Evolutionary conservation across 2,888 invertebrate species (phyloP).

Genomic region (Eledona agricola): DNA sequence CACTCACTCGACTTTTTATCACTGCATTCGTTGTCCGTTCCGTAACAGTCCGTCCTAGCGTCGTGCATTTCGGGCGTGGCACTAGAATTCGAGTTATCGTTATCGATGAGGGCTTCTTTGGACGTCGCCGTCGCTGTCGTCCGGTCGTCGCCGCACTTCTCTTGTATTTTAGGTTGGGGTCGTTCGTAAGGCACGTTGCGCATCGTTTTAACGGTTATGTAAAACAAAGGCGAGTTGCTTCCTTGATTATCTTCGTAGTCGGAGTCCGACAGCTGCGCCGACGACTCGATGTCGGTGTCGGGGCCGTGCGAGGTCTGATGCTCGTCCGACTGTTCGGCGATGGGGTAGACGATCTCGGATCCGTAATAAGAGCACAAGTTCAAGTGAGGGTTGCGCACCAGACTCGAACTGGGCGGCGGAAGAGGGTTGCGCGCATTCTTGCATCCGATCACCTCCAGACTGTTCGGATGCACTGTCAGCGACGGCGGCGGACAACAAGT

Average conservation of each 20-base stretch:
- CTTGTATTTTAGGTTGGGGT: conserved; percentile 42
- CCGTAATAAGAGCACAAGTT: conserved; percentile 72
- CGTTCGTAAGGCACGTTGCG: conserved; percentile 52
- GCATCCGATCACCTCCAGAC: conserved; percentile 79
- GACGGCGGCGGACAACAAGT: conserved; percentile 76
- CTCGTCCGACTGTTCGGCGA: conserved; percentile 85
- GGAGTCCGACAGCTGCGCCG: conserved; percentile 69
- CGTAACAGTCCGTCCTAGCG: conserved; percentile 56
- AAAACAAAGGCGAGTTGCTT: conserved; percentile 73
- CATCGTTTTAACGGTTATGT: conserved; percentile 50
- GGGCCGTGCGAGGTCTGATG: conserved; percentile 73
- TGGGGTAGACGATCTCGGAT: conserved; percentile 83
- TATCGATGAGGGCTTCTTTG: conserved; percentile 74
- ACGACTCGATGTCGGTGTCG: conserved; percentile 68
- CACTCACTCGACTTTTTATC: conserved; percentile 58
- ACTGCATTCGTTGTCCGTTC: conserved; percentile 58
- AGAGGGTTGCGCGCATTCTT: conserved; percentile 70
- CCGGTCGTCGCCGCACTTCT: conserved; percentile 71
- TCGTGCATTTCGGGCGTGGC: conserved; percentile 68
- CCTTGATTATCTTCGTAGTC: conserved; percentile 73
- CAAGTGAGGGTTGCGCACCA: conserved; percentile 75
- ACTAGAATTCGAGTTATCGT: conserved; percentile 69
- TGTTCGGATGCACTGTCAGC: conserved; percentile 82
- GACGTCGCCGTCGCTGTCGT: conserved; percentile 76
- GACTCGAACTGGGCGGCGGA: conserved; percentile 75